Evolutionary conservation across 2,113 vertebrate species (phyloP).

Genomic region (Baryphthengus martii): DNA sequence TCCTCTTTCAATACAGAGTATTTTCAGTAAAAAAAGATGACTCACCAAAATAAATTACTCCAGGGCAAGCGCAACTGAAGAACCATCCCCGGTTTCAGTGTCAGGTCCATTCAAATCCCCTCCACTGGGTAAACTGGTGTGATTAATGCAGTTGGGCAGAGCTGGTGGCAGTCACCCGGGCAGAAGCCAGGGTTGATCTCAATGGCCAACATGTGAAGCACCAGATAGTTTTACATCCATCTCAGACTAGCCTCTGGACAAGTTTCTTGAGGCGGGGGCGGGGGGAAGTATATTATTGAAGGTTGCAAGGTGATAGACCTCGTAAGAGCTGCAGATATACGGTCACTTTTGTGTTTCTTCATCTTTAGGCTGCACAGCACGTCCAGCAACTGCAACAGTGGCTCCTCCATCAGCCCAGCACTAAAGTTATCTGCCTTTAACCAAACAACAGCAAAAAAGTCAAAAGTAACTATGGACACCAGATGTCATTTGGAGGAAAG

Average conservation of each 20-base stretch:
- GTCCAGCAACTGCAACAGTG: background rate
- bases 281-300: background rate
- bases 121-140: background rate
- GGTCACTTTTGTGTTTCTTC: background rate
- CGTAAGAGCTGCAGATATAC: background rate
- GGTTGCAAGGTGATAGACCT: background rate
- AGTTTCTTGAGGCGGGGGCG: background rate
- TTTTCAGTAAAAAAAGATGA: background rate
- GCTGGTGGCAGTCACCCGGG: background rate
- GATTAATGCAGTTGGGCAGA: background rate
- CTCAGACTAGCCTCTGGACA: background rate
- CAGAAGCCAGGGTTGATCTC: background rate
- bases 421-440: background rate
- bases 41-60: background rate
- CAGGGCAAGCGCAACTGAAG: background rate
- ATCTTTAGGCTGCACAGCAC: background rate
- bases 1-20: background rate
- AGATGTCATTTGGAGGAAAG: background rate
- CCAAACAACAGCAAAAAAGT: background rate
- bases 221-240: background rate
- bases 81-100: background rate
- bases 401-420: background rate
- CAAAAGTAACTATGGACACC: background rate
- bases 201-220: accelerated
- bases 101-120: background rate